Percentiles rank a stretch among this genome's conserved stretches.
Evolutionary conservation across 2,888 invertebrate genomes (phyloP).

Genomic region (Phrixothrix hirtus): DNA sequence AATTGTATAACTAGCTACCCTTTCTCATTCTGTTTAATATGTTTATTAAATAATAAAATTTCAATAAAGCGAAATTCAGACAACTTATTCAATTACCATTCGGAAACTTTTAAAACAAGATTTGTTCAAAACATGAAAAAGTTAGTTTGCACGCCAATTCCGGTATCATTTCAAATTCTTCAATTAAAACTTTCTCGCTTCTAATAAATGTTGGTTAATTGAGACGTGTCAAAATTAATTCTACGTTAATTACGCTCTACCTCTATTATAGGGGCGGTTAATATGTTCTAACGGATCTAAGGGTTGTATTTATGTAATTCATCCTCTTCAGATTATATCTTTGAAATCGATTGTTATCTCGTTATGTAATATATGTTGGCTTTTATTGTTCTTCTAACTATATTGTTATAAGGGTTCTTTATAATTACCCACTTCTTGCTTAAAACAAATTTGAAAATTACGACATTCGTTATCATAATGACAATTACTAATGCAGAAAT

Average conservation of each 20-base stretch:
- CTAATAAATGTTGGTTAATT: slow-evolving; percentile 40
- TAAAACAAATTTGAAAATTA: too few species aligned
- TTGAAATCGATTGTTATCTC: slow-evolving; percentile 7
- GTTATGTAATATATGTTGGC: slow-evolving; percentile 4
- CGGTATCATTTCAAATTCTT: slow-evolving; percentile 31
- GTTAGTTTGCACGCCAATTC: slow-evolving; percentile 29
- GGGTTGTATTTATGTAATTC: slow-evolving; percentile 22
- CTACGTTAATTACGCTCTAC: slow-evolving; percentile 35
- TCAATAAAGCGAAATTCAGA: not conserved
- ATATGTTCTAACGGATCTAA: slow-evolving; percentile 18
- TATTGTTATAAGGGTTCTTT: not conserved
- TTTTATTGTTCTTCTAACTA: not conserved
- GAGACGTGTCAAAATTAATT: slow-evolving; percentile 43
- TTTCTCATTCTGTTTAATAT: too few species aligned
- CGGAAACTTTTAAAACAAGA: slow-evolving; percentile 1
- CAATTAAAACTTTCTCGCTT: slow-evolving; percentile 41
- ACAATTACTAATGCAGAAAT: too few species aligned
- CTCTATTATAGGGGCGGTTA: slow-evolving; percentile 29
- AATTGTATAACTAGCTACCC: too few species aligned
- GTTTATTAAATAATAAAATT: not conserved
- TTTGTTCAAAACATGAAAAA: slow-evolving; percentile 19
- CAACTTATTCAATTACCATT: not conserved
- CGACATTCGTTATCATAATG: not conserved
- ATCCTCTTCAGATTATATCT: slow-evolving; percentile 21
- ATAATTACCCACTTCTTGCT: not conserved